These are phyloP conservation scores for Tapera naevia DNA, from an alignment of 2,797 vertebrate genomes.

Conservation along the genomic window DNA sequence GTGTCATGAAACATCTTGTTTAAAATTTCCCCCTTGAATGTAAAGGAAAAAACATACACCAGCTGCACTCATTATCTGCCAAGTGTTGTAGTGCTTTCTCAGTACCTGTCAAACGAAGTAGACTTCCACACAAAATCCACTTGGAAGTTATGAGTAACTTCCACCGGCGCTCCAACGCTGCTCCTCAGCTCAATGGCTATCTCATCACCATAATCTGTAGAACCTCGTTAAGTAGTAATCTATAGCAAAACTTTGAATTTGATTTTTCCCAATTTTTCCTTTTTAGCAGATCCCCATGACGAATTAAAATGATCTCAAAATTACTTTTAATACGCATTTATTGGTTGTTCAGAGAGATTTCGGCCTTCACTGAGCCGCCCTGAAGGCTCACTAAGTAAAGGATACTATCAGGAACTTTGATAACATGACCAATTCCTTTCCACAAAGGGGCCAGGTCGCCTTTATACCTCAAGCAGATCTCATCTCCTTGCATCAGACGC, in stretches of 20 bases:
- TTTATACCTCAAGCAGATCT: slow-evolving; percentile 97
- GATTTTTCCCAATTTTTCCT: slow-evolving; percentile 35
- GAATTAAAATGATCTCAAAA: background rate
- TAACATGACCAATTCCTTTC: slow-evolving; percentile 98
- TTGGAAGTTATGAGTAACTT: slow-evolving; percentile 98
- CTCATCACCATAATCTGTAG: slow-evolving; percentile 96
- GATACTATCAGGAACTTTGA: slow-evolving; percentile 99
- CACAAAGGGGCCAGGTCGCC: slow-evolving; percentile 94
- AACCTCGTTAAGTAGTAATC: slow-evolving; percentile 76
- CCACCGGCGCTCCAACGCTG: slow-evolving; percentile 95
- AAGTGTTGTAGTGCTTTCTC: background rate
- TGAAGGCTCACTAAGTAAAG: slow-evolving; percentile 66
- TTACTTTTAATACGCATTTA: background rate
- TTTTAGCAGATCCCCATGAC: fast-evolving
- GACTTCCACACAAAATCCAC: slow-evolving; percentile 99
- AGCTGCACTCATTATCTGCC: background rate
- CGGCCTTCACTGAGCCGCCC: background rate
- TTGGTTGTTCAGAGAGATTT: fast-evolving
- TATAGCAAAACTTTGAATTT: slow-evolving; percentile 15
- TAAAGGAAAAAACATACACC: background rate
- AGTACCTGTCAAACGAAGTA: slow-evolving; percentile 96
- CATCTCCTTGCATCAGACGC: slow-evolving; percentile 98
- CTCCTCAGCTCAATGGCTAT: slow-evolving; percentile 97
- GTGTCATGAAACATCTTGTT: fast-evolving
- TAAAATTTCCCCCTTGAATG: background rate